phyloP scores from a whole-genome alignment of 2,113 vertebrate species.

The Pachycephala philippinensis region DNA sequence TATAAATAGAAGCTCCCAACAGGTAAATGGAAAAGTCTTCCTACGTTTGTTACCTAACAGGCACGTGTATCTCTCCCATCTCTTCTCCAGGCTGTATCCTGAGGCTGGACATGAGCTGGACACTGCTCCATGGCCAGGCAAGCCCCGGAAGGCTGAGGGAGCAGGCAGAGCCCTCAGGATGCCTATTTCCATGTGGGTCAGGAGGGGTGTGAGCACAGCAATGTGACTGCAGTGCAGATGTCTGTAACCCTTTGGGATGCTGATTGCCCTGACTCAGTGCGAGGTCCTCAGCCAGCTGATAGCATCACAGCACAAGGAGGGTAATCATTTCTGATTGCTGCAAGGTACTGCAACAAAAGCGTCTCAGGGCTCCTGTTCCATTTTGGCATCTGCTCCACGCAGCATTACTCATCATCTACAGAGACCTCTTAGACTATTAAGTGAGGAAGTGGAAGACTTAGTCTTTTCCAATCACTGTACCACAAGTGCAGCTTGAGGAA shows the following conservation, averaged over 20 bases:
- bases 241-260: neutral
- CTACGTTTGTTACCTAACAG: neutral
- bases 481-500: neutral
- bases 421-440: constrained; percentile 5
- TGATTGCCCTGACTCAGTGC: neutral
- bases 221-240: neutral
- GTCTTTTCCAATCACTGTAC: neutral
- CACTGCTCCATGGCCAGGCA: neutral
- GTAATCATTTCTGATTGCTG: neutral
- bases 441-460: neutral
- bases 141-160: neutral
- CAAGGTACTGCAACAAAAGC: neutral
- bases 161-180: neutral
- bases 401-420: constrained; percentile 42
- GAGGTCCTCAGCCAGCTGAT: constrained; percentile 9
- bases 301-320: neutral
- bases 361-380: constrained; percentile 18
- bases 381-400: neutral
- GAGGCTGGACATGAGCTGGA: neutral
- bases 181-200: neutral
- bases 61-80: neutral
- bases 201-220: neutral
- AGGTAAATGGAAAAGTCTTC: neutral
- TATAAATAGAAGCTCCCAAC: neutral
- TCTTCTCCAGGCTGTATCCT: neutral